Conservation (phyloP, 2,113 vertebrate genomes). For the Brachirus orientalis region DNA sequence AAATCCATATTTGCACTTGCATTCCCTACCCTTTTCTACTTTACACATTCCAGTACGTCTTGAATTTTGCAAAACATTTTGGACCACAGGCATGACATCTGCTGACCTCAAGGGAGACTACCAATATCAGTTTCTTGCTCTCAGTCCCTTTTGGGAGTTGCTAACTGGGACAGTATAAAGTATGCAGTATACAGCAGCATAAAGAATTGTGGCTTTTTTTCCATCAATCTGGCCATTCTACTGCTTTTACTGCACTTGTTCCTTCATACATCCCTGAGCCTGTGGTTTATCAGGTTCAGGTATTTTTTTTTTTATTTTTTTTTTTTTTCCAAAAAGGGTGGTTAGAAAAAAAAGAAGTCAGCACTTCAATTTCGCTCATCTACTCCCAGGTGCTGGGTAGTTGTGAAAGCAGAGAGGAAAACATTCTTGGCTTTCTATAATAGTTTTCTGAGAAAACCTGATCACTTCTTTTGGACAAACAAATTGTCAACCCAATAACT, state of each 20-base stretch:
- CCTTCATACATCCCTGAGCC: conserved; percentile 37
- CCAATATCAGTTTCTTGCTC: conserved; percentile 43
- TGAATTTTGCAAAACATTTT: conserved; percentile 25
- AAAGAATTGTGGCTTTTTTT: conserved; percentile 30
- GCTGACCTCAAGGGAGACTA: conserved; percentile 33
- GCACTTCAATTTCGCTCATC: conserved; percentile 37
- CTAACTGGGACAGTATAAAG: conserved; percentile 3
- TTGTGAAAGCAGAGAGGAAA: conserved; percentile 47
- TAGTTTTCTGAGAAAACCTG: conserved; percentile 15
- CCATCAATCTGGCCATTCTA: conserved; percentile 23
- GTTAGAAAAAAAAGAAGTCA: conserved; percentile 14
- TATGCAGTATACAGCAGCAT: conserved; percentile 29
- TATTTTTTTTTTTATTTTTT: neutral
- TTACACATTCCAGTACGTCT: neutral
- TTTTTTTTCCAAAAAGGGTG: neutral
- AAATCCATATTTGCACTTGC: neutral
- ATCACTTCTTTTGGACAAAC: conserved; percentile 32
- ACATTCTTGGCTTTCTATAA: conserved; percentile 29
- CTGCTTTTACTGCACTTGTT: conserved; percentile 21
- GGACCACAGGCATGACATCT: conserved; percentile 21
- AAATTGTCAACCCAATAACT: conserved; percentile 29
- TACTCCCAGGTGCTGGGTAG: conserved; percentile 22
- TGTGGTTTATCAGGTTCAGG: conserved; percentile 23
- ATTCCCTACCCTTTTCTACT: neutral
- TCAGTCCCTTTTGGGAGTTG: conserved; percentile 27